Percentiles rank a stretch among this genome's conserved stretches.
Conservation (phyloP, 2,888 invertebrate genomes). For the Troilus luridus region DNA sequence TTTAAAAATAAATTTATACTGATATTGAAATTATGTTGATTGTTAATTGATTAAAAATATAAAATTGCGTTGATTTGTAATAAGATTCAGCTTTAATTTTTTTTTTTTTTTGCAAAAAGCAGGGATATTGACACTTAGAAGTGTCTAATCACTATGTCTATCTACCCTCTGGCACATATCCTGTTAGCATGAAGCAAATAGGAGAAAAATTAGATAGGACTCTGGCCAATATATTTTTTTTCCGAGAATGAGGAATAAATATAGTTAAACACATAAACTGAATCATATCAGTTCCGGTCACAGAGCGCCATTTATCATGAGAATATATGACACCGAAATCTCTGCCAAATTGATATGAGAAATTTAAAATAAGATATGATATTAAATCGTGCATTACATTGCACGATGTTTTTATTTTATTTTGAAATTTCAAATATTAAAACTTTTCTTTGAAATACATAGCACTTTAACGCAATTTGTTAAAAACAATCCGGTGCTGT, state of each 20-base stretch:
- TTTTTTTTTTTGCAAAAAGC: too few species aligned
- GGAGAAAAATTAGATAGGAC: background rate
- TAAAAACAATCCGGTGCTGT: too few species aligned
- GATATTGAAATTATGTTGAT: too few species aligned
- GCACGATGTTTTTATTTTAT: too few species aligned
- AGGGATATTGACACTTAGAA: background rate
- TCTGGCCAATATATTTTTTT: background rate
- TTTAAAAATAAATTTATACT: too few species aligned
- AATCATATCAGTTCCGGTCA: background rate
- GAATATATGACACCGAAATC: background rate
- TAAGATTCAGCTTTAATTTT: too few species aligned
- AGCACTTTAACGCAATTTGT: too few species aligned
- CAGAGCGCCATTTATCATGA: background rate
- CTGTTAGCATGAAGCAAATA: background rate
- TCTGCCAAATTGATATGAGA: slow-evolving; percentile 6
- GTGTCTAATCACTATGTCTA: background rate
- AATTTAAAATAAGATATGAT: background rate
- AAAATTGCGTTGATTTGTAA: too few species aligned
- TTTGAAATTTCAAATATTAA: too few species aligned
- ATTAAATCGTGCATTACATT: background rate
- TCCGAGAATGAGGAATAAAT: slow-evolving; percentile 8
- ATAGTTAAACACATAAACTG: background rate
- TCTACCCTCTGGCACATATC: background rate
- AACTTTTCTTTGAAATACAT: too few species aligned
- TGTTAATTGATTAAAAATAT: too few species aligned